phyloP scores from a whole-genome alignment of 2,113 vertebrate genomes.

The Daphoenositta chrysoptera region DNA sequence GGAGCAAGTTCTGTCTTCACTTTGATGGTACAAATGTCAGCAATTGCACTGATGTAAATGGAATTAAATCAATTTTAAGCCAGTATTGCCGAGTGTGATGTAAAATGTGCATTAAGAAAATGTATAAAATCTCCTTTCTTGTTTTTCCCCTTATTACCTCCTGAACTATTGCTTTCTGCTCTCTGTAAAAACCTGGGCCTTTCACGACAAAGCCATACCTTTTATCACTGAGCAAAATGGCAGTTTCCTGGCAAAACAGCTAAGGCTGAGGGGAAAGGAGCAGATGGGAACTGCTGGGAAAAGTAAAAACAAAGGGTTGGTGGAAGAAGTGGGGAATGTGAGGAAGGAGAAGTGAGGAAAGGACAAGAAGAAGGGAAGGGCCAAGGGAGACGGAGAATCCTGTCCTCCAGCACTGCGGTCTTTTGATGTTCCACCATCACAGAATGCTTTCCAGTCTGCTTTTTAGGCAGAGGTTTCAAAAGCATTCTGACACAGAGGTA shows the following conservation, averaged over 20 bases:
- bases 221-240: neutral
- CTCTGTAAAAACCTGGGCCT: neutral
- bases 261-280: neutral
- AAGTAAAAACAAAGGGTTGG: neutral
- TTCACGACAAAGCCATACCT: neutral
- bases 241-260: neutral
- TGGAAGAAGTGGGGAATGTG: neutral
- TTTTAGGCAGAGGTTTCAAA: neutral
- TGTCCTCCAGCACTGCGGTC: accelerated
- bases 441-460: neutral
- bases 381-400: neutral
- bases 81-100: neutral
- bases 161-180: neutral
- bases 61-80: neutral
- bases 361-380: neutral
- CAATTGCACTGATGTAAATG: neutral
- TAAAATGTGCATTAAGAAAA: neutral
- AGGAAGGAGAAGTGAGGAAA: neutral
- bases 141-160: neutral
- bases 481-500: neutral
- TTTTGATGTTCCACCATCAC: neutral
- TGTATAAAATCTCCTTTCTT: neutral
- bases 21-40: neutral
- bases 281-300: neutral
- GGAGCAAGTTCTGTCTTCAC: neutral